phyloP scores from a whole-genome alignment of 1,140 invertebrate genomes.

The Pogonomyrmex barbatus region DNA sequence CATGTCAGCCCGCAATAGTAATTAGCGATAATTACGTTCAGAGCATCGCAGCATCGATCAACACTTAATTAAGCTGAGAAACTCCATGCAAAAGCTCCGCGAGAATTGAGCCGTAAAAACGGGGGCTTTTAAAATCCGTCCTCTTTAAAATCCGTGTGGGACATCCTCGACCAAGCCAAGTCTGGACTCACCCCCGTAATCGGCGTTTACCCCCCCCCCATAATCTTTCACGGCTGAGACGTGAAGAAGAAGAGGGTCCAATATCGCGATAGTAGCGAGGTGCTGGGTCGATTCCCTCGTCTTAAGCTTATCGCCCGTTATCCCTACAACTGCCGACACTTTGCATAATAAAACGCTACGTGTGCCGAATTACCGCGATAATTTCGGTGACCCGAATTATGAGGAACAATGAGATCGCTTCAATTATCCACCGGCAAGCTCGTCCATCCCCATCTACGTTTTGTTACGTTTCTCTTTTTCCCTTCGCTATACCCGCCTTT shows the following conservation, averaged over 20 bases:
- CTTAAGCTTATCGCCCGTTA: conserved; percentile 71
- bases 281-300: conserved; percentile 58
- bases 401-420: conserved; percentile 64
- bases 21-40: conserved; percentile 49
- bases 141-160: conserved; percentile 43
- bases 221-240: conserved; percentile 62
- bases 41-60: conserved; percentile 49
- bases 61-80: conserved; percentile 52
- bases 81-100: conserved; percentile 27
- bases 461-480: conserved; percentile 19
- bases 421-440: conserved; percentile 56
- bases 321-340: conserved; percentile 59
- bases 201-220: background rate
- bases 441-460: conserved; percentile 45
- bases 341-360: conserved; percentile 72
- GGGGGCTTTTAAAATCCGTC: conserved; percentile 57
- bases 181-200: background rate
- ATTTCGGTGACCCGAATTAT: conserved; percentile 67
- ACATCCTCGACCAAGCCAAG: conserved; percentile 47
- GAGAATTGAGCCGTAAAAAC: conserved; percentile 42
- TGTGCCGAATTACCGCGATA: conserved; percentile 61
- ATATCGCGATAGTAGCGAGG: conserved; percentile 59
- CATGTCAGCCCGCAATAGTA: conserved; percentile 31
- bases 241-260: conserved; percentile 56
- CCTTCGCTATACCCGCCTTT: conserved; percentile 22